These are phyloP conservation scores for Crossaster papposus DNA, from an alignment of 53 echinoderm and acorn worm genomes.

Conservation along the genomic window DNA sequence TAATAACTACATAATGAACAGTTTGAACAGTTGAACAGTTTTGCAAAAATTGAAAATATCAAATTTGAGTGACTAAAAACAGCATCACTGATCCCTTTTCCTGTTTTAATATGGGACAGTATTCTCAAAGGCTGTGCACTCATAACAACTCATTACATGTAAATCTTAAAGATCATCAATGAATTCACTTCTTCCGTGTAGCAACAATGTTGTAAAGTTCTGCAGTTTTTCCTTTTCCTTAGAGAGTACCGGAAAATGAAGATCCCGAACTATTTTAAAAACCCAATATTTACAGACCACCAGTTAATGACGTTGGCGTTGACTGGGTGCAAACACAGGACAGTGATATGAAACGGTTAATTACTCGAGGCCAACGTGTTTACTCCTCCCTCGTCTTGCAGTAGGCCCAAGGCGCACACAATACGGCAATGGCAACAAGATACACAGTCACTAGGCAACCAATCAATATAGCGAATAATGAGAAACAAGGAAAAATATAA, in stretches of 20 bases:
- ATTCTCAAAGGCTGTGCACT: background rate
- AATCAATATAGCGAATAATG: slow-evolving; percentile 41
- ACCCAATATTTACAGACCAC: slow-evolving; percentile 20
- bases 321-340: slow-evolving; percentile 1
- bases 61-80: too few relatives aligned
- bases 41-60: too few relatives aligned
- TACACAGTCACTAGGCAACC: slow-evolving; percentile 34
- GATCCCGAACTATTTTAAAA: background rate
- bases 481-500: background rate
- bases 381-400: slow-evolving; percentile 3
- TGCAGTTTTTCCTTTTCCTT: background rate
- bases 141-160: background rate
- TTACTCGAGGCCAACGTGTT: background rate
- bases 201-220: too few relatives aligned
- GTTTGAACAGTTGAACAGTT: too few relatives aligned
- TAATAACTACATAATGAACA: background rate
- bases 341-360: slow-evolving; percentile 1
- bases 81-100: too few relatives aligned
- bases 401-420: background rate
- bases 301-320: slow-evolving; percentile 39
- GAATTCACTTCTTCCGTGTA: background rate
- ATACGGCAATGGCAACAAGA: slow-evolving; percentile 17
- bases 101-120: background rate
- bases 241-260: background rate
- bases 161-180: background rate